Evolutionary conservation across 2,888 invertebrate species (phyloP).

Genomic region (Pogonocherus hispidulus): DNA sequence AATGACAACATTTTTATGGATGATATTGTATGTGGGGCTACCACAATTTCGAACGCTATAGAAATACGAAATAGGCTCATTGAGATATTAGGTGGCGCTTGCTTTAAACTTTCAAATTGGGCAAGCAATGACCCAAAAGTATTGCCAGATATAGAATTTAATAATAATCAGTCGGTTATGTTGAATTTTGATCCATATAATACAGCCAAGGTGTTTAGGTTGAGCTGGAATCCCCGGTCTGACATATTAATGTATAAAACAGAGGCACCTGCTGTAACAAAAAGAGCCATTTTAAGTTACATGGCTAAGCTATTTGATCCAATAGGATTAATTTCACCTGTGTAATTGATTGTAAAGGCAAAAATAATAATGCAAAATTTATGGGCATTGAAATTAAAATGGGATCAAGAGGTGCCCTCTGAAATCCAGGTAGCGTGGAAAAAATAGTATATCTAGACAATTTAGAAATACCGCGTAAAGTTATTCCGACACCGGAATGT

Average conservation of each 20-base stretch:
- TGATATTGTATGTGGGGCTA: not conserved
- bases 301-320: slow-evolving; percentile 9
- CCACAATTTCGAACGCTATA: not conserved
- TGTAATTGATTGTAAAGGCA: not conserved
- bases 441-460: not conserved
- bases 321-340: not conserved
- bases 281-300: not conserved
- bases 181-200: not conserved
- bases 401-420: not conserved
- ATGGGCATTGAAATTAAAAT: not conserved
- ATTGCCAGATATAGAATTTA: not conserved
- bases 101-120: not conserved
- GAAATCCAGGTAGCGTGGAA: not conserved
- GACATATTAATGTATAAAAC: too few species aligned
- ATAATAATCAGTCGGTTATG: not conserved
- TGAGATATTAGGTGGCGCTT: not conserved
- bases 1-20: not conserved
- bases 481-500: not conserved
- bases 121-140: not conserved
- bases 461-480: not conserved
- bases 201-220: not conserved
- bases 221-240: not conserved
- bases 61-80: not conserved
- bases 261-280: not conserved
- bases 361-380: slow-evolving; percentile 17